Percentiles rank a stretch among this genome's conserved stretches.
Conservation (phyloP, 1,140 invertebrate genomes). For the Drosophila willistoni region DNA sequence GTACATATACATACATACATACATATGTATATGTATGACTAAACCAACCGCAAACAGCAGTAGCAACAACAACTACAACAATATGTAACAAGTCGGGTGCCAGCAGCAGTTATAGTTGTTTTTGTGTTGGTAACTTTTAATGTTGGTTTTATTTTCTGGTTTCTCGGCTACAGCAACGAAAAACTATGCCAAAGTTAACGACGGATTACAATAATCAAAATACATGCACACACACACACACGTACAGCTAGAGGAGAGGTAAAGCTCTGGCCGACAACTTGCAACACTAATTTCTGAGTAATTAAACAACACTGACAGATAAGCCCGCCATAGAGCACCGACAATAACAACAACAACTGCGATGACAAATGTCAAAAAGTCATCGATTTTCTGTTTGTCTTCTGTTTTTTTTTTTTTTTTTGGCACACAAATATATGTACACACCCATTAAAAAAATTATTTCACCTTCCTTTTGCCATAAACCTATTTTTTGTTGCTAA, state of each 20-base stretch:
- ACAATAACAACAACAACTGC: neutral
- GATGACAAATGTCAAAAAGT: constrained; percentile 37
- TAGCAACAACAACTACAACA: constrained; percentile 46
- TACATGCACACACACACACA: neutral
- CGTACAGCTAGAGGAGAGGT: neutral
- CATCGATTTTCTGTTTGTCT: constrained; percentile 20
- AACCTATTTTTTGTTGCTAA: constrained; percentile 68
- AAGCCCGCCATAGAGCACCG: constrained; percentile 25
- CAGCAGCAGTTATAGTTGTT: constrained; percentile 37
- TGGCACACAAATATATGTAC: constrained; percentile 8
- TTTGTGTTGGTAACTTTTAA: constrained; percentile 69
- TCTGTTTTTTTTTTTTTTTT: neutral
- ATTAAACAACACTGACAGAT: constrained; percentile 48
- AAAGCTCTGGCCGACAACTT: constrained; percentile 41
- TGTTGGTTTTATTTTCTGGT: constrained; percentile 65
- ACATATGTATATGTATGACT: constrained; percentile 49
- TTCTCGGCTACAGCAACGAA: constrained; percentile 55
- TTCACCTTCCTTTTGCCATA: constrained; percentile 35
- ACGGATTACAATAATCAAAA: constrained; percentile 73
- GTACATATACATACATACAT: neutral
- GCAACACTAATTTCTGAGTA: constrained; percentile 52
- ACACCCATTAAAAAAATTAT: constrained; percentile 40
- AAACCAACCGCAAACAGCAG: constrained; percentile 71
- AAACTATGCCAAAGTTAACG: constrained; percentile 76
- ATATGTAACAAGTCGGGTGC: constrained; percentile 79